Conservation (phyloP, 2,888 invertebrate species). For the Lottia gigantea region DNA sequence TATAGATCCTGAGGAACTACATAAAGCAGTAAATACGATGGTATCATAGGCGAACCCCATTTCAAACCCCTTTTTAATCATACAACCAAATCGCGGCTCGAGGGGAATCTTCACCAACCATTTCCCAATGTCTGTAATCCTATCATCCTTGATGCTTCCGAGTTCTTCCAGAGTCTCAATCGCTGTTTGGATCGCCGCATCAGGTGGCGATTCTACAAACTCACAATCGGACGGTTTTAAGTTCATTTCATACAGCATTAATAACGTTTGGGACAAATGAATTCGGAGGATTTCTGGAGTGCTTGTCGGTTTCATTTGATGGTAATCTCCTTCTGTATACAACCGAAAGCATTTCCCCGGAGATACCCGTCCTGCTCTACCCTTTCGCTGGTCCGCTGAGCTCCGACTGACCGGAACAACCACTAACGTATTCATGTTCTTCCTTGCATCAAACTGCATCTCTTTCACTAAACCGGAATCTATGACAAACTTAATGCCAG, state of each 20-base stretch:
- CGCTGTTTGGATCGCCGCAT: slow-evolving; percentile 47
- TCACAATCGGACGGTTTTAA: slow-evolving; percentile 59
- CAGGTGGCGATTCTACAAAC: slow-evolving; percentile 60
- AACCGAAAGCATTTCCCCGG: slow-evolving; percentile 66
- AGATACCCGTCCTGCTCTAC: slow-evolving; percentile 67
- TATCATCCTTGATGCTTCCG: slow-evolving; percentile 47
- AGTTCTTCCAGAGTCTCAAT: slow-evolving; percentile 49
- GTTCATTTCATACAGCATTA: slow-evolving; percentile 60
- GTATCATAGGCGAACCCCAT: slow-evolving; percentile 50
- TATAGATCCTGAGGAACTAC: slow-evolving; percentile 47
- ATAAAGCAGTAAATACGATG: slow-evolving; percentile 53
- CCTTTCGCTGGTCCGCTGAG: slow-evolving; percentile 68
- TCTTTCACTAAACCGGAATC: no score
- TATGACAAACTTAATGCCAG: no score
- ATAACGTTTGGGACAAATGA: no score
- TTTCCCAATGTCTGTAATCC: slow-evolving; percentile 58
- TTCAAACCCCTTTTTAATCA: slow-evolving; percentile 43
- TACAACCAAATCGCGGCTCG: slow-evolving; percentile 59
- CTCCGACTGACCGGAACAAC: slow-evolving; percentile 57
- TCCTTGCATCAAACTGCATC: slow-evolving; percentile 59
- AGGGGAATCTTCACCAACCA: slow-evolving; percentile 60
- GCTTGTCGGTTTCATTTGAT: slow-evolving; percentile 49
- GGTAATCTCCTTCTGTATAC: slow-evolving; percentile 58
- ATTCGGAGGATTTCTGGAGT: slow-evolving; percentile 68
- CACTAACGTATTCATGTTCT: slow-evolving; percentile 55